Percentiles rank a stretch among this genome's conserved stretches.
Conservation (phyloP, 1,140 invertebrate genomes). For the Myzus persicae region DNA sequence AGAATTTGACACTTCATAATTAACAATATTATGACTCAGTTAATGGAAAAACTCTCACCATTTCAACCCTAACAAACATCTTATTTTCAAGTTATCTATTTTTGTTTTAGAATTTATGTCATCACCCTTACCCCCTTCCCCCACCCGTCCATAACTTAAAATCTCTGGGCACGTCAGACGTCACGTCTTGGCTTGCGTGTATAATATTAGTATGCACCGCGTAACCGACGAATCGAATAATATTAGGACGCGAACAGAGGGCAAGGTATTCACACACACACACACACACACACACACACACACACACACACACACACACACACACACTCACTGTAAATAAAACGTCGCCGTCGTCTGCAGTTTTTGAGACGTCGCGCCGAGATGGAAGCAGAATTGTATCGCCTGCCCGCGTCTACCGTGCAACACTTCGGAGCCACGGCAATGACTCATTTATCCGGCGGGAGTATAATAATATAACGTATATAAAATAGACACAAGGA, state of each 20-base stretch:
- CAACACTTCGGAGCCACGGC: not conserved
- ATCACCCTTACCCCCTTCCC: accelerated
- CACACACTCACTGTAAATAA: not conserved
- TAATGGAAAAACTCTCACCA: not conserved
- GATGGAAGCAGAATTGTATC: not conserved
- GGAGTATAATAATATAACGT: not conserved
- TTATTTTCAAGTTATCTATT: not conserved
- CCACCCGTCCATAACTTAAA: no score
- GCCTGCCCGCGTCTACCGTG: not conserved
- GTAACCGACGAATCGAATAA: not conserved
- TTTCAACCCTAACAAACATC: not conserved
- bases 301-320: not conserved
- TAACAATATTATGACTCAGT: no score
- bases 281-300: not conserved
- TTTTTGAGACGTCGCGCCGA: not conserved
- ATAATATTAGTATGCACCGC: not conserved
- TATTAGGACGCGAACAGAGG: not conserved
- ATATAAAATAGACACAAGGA: not conserved
- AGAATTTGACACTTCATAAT: no score
- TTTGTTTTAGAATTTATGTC: not conserved
- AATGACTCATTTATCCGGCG: not conserved
- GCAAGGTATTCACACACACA: not conserved
- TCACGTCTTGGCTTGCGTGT: not conserved
- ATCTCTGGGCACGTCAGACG: not conserved
- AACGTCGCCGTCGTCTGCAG: not conserved